Evolutionary conservation across 1,140 invertebrate species (phyloP).

Genomic region (Nasonia longicornis): DNA sequence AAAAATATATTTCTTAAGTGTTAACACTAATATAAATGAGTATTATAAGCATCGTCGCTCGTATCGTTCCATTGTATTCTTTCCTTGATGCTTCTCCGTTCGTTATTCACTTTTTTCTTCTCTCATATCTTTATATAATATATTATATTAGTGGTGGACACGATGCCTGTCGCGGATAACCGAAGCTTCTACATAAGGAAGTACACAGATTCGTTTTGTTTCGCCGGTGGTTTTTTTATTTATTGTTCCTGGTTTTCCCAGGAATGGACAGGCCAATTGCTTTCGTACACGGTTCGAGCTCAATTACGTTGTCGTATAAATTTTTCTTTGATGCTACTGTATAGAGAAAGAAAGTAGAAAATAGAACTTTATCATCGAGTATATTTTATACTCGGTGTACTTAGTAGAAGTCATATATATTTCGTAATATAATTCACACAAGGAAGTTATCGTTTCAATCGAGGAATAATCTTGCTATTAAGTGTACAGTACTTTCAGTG

Average conservation of each 20-base stretch:
- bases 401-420: background rate
- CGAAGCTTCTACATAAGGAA: constrained; percentile 67
- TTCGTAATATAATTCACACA: background rate
- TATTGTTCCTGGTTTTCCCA: constrained; percentile 49
- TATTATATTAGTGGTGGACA: constrained; percentile 58
- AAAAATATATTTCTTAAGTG: constrained; percentile 71
- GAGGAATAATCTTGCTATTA: background rate
- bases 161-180: constrained; percentile 70
- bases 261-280: constrained; percentile 27
- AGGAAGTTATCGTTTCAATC: background rate
- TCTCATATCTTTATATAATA: constrained; percentile 30
- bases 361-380: background rate
- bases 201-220: constrained; percentile 54
- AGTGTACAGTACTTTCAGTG: background rate
- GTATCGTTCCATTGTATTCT: constrained; percentile 43
- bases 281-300: constrained; percentile 1
- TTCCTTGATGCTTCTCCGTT: constrained; percentile 17
- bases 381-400: background rate
- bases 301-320: constrained; percentile 2
- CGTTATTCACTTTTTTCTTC: constrained; percentile 20
- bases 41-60: constrained; percentile 66
- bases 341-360: background rate
- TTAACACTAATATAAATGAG: constrained; percentile 71
- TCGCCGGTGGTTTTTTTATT: background rate
- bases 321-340: background rate